phyloP scores from a whole-genome alignment of 2,888 invertebrate species.

The Acleris holmiana region DNA sequence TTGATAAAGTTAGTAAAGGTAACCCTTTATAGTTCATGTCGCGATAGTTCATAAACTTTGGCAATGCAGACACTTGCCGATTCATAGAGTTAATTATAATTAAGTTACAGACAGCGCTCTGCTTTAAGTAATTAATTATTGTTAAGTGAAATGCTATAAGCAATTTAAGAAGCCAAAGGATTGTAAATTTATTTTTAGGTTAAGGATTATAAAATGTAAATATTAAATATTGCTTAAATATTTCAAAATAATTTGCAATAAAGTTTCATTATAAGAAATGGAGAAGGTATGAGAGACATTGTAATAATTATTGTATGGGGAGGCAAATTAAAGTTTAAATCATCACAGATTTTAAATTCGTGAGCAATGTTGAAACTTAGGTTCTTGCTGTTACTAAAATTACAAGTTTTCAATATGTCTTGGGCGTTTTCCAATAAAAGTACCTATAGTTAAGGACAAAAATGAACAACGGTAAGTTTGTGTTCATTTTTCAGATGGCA shows the following conservation, averaged over 20 bases:
- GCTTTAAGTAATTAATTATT: slow-evolving; percentile 7
- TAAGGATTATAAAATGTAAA: slow-evolving; percentile 40
- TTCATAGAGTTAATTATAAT: background rate
- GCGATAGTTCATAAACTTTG: too few species aligned
- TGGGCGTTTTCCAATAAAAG: too few species aligned
- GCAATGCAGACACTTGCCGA: too few species aligned
- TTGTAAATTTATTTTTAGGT: slow-evolving; percentile 26
- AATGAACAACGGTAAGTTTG: too few species aligned
- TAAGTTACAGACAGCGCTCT: background rate
- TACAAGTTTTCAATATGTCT: too few species aligned
- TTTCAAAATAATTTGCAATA: slow-evolving; percentile 51
- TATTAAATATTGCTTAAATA: slow-evolving; percentile 46
- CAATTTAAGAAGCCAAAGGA: slow-evolving; percentile 24
- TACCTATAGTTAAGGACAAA: too few species aligned
- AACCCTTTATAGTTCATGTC: too few species aligned
- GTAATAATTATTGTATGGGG: background rate
- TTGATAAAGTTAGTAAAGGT: too few species aligned
- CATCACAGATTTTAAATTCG: too few species aligned
- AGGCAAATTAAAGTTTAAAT: background rate
- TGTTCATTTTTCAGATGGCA: too few species aligned
- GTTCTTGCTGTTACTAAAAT: too few species aligned
- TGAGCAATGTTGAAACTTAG: too few species aligned
- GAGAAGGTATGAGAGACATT: slow-evolving; percentile 14
- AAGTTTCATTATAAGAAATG: slow-evolving; percentile 38
- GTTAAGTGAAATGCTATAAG: slow-evolving; percentile 25